These are phyloP conservation scores for Antechinus flavipes DNA, from an alignment of 2,113 vertebrate species.

Conservation along the genomic window DNA sequence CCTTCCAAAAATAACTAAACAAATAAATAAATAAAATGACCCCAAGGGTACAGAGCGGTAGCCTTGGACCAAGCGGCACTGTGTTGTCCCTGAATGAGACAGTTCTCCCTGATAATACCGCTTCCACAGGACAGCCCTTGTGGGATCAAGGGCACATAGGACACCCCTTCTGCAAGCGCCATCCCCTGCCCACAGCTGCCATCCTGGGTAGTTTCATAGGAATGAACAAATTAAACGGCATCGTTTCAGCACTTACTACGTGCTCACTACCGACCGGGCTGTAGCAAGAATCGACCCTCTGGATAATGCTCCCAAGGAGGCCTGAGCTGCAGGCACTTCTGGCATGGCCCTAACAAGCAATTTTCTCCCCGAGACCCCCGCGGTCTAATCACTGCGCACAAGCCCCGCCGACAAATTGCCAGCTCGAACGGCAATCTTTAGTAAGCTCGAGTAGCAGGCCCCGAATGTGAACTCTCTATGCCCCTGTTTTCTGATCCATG, in stretches of 20 bases:
- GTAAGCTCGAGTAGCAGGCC: slow-evolving; percentile 44
- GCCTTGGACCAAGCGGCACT: too few relatives aligned
- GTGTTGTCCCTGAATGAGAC: too few relatives aligned
- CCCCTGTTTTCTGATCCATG: not conserved
- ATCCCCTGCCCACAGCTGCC: not conserved
- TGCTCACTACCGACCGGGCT: not conserved
- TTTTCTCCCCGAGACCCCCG: slow-evolving; percentile 22
- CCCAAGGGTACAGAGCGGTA: too few relatives aligned
- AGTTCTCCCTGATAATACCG: too few relatives aligned
- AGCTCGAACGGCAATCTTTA: slow-evolving; percentile 46
- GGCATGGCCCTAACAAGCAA: slow-evolving; percentile 20
- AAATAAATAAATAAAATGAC: too few relatives aligned
- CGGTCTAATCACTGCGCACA: not conserved
- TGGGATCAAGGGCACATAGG: too few relatives aligned
- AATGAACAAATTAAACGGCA: not conserved
- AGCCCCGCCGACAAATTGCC: slow-evolving; percentile 57
- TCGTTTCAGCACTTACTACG: not conserved
- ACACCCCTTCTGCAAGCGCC: not conserved
- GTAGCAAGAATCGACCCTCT: slow-evolving; percentile 25
- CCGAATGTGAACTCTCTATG: not conserved
- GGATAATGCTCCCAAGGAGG: slow-evolving; percentile 7
- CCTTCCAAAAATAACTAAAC: too few relatives aligned
- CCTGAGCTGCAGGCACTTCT: not conserved
- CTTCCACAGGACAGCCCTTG: not conserved
- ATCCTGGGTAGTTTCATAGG: not conserved